Base-by-base conservation (phyloP, 1,140 invertebrate genomes). In the Hyles vespertilio region DNA sequence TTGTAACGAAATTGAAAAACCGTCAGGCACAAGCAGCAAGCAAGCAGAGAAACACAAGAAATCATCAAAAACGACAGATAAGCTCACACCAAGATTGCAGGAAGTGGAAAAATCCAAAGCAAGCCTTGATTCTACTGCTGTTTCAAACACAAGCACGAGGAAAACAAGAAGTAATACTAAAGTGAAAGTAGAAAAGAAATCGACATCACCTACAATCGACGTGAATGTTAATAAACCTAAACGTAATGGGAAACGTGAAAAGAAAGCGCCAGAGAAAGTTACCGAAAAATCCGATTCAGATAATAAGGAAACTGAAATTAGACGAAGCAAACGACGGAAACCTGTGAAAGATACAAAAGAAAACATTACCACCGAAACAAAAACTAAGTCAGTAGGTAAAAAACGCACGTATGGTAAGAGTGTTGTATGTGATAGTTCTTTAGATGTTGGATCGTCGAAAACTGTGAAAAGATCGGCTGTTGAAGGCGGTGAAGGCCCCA, bases 381-480 rank as follows among this genome's bases (percentile, higher is more conserved):
- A 51, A 50, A 12, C 34, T 45, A 58, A 59, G 54, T 59, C 60
- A 34, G 59, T 61, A 44, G 12, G 58, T 9, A 68, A 68, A 36
- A 61, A 52, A 6, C 43, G 10, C 46, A n/a, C 45, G 40, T 60
- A 58, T n/a, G 75, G 83, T 54, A 53, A 78, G 44, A 87, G 81
- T 55, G 70, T 66, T 8, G 71, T 79, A 0, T 83, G 83, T 53
- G 77, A 69, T 61, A 32, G 70, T 22, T 79, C 77, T 2, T 72
- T 69, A 32, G 72, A 70, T 45, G 32, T 34, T 4, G 73, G 70
- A 56, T 72, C 69, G 1, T 61, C 69, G 0, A 65, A 54, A 47
- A 69, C 52, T 34, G 47, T 73, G 7, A 79, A 82, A 59, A 72
- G 76, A 40, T 52, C 62, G 8, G 67, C 70, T 70, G 34, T 32